These are phyloP conservation scores for Nasonia vitripennis DNA, from an alignment of 1,140 invertebrate species.

Conservation along the genomic window DNA sequence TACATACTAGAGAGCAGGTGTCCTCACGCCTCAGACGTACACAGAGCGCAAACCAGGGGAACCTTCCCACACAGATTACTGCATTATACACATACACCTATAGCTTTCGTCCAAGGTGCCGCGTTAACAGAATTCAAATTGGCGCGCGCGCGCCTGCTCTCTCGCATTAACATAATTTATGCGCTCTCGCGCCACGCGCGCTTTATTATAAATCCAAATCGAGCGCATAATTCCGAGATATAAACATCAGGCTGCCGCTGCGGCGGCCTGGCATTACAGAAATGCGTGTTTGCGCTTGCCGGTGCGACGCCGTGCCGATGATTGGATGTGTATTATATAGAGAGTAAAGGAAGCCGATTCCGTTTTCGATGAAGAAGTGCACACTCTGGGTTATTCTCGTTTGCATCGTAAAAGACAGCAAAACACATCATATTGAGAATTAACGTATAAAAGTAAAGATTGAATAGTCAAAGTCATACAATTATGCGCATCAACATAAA, in stretches of 20 bases:
- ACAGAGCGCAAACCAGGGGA: background rate
- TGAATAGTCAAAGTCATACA: too few species aligned
- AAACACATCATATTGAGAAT: too few species aligned
- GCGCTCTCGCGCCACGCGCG: conserved; percentile 65
- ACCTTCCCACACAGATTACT: background rate
- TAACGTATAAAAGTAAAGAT: too few species aligned
- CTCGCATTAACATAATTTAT: conserved; percentile 73
- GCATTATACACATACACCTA: background rate
- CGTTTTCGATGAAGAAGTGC: too few species aligned
- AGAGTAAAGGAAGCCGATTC: background rate
- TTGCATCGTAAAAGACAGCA: too few species aligned
- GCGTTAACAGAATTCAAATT: conserved; percentile 74
- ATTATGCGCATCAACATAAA: too few species aligned
- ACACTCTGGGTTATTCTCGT: too few species aligned
- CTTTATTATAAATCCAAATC: conserved; percentile 73
- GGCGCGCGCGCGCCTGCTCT: conserved; percentile 56
- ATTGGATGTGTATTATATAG: background rate
- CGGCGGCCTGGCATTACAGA: background rate
- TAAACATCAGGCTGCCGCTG: conserved; percentile 61
- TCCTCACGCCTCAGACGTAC: conserved; percentile 50
- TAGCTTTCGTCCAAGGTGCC: conserved; percentile 58
- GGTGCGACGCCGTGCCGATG: background rate
- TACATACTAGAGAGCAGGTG: conserved; percentile 60
- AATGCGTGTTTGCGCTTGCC: conserved; percentile 10
- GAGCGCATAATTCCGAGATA: conserved; percentile 66